Base-by-base conservation (phyloP, 2,888 invertebrate species). In the Drosophila mimica region DNA sequence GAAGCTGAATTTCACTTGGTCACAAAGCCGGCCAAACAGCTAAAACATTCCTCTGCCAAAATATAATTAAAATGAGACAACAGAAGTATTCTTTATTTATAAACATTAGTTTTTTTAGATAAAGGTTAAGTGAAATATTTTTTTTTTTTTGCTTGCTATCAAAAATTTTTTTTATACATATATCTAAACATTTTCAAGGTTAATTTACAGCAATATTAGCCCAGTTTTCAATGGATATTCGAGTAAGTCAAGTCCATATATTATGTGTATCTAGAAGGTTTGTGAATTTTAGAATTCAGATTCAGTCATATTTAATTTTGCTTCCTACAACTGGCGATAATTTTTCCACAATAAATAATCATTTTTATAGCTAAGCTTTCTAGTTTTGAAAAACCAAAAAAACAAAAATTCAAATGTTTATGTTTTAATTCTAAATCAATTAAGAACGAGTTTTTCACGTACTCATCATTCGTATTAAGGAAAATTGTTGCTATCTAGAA, bases 1-100 rank as follows among this genome's bases (percentile, higher is more conserved):
- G 17, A 72, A 75, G 59, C 62, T 20, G 43, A 66, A 67, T 73
- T 79, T 76, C 72, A 63, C 79, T 59, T 36, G 54, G 30, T 9
- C 17, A 34, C 31, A 54, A 57, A 43, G 11, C 36, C 20, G 48
- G n/a, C 34, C 15, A 38, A 30, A 46, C 17, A 51, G 34, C 15
- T 17, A 34, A 43, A 43, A 43, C 36, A 33, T 30, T 11, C 2
- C 15, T 57, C 11, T 1, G 17, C 25, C 5, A 31, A 34, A 34
- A 34, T 13, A 36, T 7, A n/a, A 15, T 4, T n/a, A 8, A 28
- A 36, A 31, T 40, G 20, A 11, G 28, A 8, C 4, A 28, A 54
- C n/a, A 13, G 13, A 54, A 20, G 1, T 15, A 4, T 15, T 28
- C 9, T 54, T 15, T 30, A 28, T 53, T 53, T 17, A 25, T 25